Conservation (phyloP, 1,140 invertebrate genomes). For the Drosophila sucinea region DNA sequence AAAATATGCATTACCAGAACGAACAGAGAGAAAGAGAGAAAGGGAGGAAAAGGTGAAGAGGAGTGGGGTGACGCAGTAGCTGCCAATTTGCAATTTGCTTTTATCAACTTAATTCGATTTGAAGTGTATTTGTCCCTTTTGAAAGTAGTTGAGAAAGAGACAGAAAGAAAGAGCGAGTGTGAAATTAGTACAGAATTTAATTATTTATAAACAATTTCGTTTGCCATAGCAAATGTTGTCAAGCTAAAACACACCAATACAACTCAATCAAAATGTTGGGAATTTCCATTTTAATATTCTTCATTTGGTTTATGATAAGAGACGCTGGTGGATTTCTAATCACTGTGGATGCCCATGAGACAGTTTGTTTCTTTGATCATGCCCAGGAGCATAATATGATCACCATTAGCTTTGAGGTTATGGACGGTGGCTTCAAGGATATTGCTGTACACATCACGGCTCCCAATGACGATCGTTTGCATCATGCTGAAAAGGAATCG, state of each 20-base stretch:
- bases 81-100: slow-evolving; percentile 77
- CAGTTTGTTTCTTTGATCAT: slow-evolving; percentile 51
- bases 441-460: slow-evolving; percentile 43
- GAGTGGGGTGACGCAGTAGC: slow-evolving; percentile 13
- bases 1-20: slow-evolving; percentile 71
- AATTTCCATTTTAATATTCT: slow-evolving; percentile 8
- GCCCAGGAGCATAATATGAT: slow-evolving; percentile 42
- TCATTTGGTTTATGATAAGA: slow-evolving; percentile 1
- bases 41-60: background rate
- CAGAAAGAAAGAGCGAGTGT: background rate
- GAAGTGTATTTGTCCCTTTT: slow-evolving; percentile 56
- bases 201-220: slow-evolving; percentile 48
- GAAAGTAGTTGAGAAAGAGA: background rate
- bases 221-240: slow-evolving; percentile 24
- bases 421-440: slow-evolving; percentile 71
- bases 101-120: slow-evolving; percentile 80
- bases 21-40: slow-evolving; percentile 14
- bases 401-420: slow-evolving; percentile 62
- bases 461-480: slow-evolving; percentile 28
- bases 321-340: slow-evolving; percentile 34
- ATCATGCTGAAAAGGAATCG: slow-evolving; percentile 31
- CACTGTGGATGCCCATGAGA: slow-evolving; percentile 64
- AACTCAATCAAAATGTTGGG: slow-evolving; percentile 33
- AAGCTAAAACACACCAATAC: slow-evolving; percentile 1
- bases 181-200: slow-evolving; percentile 61